Evolutionary conservation across 2,113 vertebrate species (phyloP).

Genomic region (Scalopus aquaticus): DNA sequence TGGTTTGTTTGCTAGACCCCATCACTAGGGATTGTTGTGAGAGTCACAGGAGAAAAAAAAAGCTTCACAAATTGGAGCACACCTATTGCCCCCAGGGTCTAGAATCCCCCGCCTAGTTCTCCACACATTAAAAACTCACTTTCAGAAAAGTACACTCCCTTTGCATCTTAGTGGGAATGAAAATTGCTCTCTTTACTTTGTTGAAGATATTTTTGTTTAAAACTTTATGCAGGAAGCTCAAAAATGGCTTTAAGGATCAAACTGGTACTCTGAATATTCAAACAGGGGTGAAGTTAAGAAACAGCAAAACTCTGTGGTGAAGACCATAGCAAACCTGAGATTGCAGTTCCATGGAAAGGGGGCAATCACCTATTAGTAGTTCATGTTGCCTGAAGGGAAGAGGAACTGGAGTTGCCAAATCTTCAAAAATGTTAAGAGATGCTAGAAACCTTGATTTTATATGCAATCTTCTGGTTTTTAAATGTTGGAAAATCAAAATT

Average conservation of each 20-base stretch:
- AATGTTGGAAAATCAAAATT: conserved; percentile 68
- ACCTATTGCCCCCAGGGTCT: background rate
- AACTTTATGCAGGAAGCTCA: background rate
- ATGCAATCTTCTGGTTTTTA: conserved; percentile 63
- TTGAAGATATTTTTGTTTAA: background rate
- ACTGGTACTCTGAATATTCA: background rate
- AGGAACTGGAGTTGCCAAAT: background rate
- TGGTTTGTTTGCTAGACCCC: background rate
- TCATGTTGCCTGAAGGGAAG: background rate
- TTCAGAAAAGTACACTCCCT: background rate
- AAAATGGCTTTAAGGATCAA: background rate
- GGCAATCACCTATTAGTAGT: background rate
- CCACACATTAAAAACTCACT: background rate
- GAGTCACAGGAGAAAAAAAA: background rate
- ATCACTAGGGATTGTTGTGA: background rate
- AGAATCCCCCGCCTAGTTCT: background rate
- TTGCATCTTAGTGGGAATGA: background rate
- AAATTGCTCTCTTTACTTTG: background rate
- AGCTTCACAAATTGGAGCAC: background rate
- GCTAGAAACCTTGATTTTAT: conserved; percentile 57
- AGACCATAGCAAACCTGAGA: background rate
- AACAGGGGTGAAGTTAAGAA: background rate
- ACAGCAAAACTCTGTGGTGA: background rate
- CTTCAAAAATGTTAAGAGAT: conserved; percentile 53
- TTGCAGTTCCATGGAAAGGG: background rate